Evolutionary conservation across 2,113 vertebrate genomes (phyloP).

Genomic region (Dipodomys spectabilis): DNA sequence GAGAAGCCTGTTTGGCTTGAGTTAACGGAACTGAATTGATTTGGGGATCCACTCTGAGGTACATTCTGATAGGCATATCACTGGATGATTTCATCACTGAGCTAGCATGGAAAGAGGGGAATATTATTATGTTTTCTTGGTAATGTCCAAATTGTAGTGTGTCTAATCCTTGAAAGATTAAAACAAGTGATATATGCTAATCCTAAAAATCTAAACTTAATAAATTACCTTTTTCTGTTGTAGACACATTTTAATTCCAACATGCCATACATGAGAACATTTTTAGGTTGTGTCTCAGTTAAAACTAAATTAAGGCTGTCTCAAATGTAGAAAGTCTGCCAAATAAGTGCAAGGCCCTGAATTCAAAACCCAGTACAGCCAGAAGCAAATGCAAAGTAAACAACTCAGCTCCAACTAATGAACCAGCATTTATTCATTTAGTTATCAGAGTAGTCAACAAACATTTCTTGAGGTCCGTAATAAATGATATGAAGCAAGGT

Average conservation of each 20-base stretch:
- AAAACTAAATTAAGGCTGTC: not conserved
- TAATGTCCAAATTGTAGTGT: too few relatives aligned
- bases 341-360: too few relatives aligned
- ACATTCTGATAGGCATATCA: not conserved
- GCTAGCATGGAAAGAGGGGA: too few relatives aligned
- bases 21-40: not conserved
- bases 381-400: too few relatives aligned
- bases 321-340: too few relatives aligned
- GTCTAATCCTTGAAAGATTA: not conserved
- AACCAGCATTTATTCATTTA: not conserved
- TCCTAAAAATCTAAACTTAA: constrained; percentile 15
- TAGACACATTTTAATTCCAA: not conserved
- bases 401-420: not conserved
- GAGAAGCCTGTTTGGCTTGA: not conserved
- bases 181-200: not conserved
- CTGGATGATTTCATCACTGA: too few relatives aligned
- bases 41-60: not conserved
- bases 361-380: too few relatives aligned
- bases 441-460: not conserved
- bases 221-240: not conserved
- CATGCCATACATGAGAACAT: not conserved
- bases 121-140: too few relatives aligned
- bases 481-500: not conserved
- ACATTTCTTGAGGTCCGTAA: not conserved
- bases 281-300: not conserved